phyloP scores from a whole-genome alignment of 2,888 invertebrate species.

The Yponomeuta malinellus region DNA sequence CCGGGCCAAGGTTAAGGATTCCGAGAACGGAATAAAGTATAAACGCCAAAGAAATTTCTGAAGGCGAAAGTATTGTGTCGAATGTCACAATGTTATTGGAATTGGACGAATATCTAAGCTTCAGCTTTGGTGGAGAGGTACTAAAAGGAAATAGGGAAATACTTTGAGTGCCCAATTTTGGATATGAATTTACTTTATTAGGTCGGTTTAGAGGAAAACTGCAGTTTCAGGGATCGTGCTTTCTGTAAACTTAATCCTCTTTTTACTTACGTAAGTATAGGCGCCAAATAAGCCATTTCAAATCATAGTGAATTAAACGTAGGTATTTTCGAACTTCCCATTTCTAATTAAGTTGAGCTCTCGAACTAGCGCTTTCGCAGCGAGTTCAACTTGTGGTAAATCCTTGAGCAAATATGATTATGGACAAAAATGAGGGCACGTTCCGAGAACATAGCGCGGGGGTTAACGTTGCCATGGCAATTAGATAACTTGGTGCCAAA shows the following conservation, averaged over 20 bases:
- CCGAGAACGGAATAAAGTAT: not conserved
- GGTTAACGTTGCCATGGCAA: conserved; percentile 39
- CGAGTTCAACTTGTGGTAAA: not conserved
- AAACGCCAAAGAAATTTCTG: not conserved
- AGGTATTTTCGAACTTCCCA: too few relatives aligned
- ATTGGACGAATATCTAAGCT: not conserved
- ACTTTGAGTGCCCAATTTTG: not conserved
- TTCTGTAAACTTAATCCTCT: too few relatives aligned
- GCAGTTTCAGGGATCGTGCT: too few relatives aligned
- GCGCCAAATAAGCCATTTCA: too few relatives aligned
- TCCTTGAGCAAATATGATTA: not conserved
- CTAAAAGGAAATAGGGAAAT: not conserved
- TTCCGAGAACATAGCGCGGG: conserved; percentile 16
- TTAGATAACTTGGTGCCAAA: conserved; percentile 25
- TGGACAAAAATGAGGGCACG: not conserved
- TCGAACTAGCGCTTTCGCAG: not conserved
- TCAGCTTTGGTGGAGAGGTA: not conserved
- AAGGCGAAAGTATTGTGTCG: conserved; percentile 8
- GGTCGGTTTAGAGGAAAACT: not conserved
- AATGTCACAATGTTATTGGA: not conserved
- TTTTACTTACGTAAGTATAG: too few relatives aligned
- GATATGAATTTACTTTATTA: not conserved
- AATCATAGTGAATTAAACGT: too few relatives aligned
- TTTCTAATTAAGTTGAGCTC: too few relatives aligned
- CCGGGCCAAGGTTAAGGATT: not conserved